A percentile compares a stretch with the other conserved stretches of the same genome.
phyloP scores from a whole-genome alignment of 2,888 invertebrate species.

The Xylocampa areola region DNA sequence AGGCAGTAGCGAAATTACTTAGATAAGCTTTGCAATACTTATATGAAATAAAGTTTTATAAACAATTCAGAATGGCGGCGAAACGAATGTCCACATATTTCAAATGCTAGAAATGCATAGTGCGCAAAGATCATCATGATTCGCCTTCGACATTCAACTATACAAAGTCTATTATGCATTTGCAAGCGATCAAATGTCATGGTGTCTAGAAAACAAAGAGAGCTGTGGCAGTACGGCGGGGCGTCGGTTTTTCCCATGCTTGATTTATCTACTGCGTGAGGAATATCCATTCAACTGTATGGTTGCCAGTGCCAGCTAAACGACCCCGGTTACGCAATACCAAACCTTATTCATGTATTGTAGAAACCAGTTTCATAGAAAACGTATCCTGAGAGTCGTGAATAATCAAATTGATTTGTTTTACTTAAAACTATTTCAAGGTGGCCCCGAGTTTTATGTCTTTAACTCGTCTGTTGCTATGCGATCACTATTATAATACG shows the following conservation, averaged over 20 bases:
- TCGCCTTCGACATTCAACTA: slow-evolving; percentile 46
- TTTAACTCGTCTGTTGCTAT: slow-evolving; percentile 54
- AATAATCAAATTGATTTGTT: slow-evolving; percentile 55
- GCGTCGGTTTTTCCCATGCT: slow-evolving; percentile 72
- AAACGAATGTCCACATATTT: neutral
- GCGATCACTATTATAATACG: slow-evolving; percentile 46
- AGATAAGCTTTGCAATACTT: slow-evolving; percentile 46
- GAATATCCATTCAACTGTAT: slow-evolving; percentile 69
- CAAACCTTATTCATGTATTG: slow-evolving; percentile 52
- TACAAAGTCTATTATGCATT: slow-evolving; percentile 58
- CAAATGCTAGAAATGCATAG: slow-evolving; percentile 31
- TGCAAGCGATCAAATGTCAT: slow-evolving; percentile 71
- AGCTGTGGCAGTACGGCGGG: slow-evolving; percentile 55
- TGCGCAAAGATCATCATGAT: slow-evolving; percentile 52
- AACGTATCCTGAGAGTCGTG: slow-evolving; percentile 40
- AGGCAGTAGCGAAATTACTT: slow-evolving; percentile 65
- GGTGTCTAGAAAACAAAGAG: slow-evolving; percentile 65
- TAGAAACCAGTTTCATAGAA: slow-evolving; percentile 39
- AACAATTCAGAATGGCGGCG: slow-evolving; percentile 4
- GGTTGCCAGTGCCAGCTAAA: slow-evolving; percentile 52
- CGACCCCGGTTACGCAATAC: slow-evolving; percentile 39
- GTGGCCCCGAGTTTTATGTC: slow-evolving; percentile 56
- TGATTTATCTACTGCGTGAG: slow-evolving; percentile 72
- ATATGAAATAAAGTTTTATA: slow-evolving; percentile 16
- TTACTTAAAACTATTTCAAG: slow-evolving; percentile 58